A percentile compares a stretch with the other conserved stretches of the same genome.
These are phyloP conservation scores for Oryzaephilus surinamensis DNA, from an alignment of 1,140 invertebrate species.

Conservation along the genomic window DNA sequence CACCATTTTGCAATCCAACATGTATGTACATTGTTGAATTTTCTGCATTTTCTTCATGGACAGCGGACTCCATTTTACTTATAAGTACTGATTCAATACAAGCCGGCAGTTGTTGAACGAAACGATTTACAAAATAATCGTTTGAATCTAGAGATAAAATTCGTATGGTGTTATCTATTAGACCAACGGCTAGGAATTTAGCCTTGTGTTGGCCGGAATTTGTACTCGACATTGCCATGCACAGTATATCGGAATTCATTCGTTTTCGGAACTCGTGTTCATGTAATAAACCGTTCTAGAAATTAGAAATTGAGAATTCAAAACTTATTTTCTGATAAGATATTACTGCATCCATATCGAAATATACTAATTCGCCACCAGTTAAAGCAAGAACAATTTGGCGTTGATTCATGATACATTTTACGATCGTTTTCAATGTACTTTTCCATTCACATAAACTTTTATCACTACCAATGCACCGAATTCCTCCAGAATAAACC, in stretches of 20 bases:
- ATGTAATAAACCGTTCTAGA: constrained; percentile 90
- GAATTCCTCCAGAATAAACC: constrained; percentile 97
- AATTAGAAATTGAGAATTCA: constrained; percentile 9
- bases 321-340: too few species aligned
- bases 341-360: constrained; percentile 98
- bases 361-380: constrained; percentile 97
- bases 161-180: constrained; percentile 93
- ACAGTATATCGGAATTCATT: constrained; percentile 93
- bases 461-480: constrained; percentile 95
- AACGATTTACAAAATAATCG: constrained; percentile 84
- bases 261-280: constrained; percentile 97
- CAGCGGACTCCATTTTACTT: constrained; percentile 69
- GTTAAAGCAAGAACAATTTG: constrained; percentile 97
- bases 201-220: constrained; percentile 90
- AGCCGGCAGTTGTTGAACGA: constrained; percentile 95
- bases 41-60: constrained; percentile 46
- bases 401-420: constrained; percentile 96
- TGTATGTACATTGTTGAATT: constrained; percentile 78
- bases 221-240: constrained; percentile 95
- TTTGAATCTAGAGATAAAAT: constrained; percentile 95
- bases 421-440: constrained; percentile 92
- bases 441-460: constrained; percentile 99
- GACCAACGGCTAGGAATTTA: constrained; percentile 92
- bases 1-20: constrained; percentile 96
- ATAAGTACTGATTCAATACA: constrained; percentile 94